A percentile compares a stretch with the other conserved stretches of the same genome.
Evolutionary conservation across 2,888 invertebrate species (phyloP).

Genomic region (Nycteola revayana): DNA sequence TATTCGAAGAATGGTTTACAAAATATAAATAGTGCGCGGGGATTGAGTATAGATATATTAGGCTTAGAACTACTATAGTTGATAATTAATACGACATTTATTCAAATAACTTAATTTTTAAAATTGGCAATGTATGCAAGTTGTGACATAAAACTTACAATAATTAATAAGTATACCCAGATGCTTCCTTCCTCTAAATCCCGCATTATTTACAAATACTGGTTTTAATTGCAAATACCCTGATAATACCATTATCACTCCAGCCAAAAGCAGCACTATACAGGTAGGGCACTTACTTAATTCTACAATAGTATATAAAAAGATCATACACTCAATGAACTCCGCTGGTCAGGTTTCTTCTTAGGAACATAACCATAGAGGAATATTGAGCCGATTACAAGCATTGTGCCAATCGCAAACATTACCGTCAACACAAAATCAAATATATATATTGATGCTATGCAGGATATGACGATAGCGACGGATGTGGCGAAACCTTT

Average conservation of each 20-base stretch:
- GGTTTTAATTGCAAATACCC: constrained; percentile 4
- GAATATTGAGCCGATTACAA: constrained; percentile 97
- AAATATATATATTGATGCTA: constrained; percentile 96
- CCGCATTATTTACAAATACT: background rate
- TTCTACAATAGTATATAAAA: constrained; percentile 22
- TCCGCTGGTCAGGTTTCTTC: constrained; percentile 59
- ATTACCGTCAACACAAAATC: constrained; percentile 93
- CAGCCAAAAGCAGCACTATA: no score
- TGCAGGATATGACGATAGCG: constrained; percentile 96
- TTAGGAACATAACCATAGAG: constrained; percentile 92
- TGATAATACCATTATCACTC: constrained; percentile 8
- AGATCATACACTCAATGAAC: constrained; percentile 62
- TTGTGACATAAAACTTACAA: no score
- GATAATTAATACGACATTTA: no score
- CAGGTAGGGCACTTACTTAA: background rate
- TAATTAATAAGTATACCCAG: no score
- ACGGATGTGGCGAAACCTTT: constrained; percentile 99
- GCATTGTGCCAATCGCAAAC: constrained; percentile 91
- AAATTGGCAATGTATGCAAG: no score
- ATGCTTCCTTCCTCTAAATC: no score
- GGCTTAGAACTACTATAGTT: no score
- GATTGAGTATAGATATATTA: no score
- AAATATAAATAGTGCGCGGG: no score
- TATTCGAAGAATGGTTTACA: no score
- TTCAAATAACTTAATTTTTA: no score